Conservation (phyloP, 2,113 vertebrate species). For the Microcebus tavaratra region DNA sequence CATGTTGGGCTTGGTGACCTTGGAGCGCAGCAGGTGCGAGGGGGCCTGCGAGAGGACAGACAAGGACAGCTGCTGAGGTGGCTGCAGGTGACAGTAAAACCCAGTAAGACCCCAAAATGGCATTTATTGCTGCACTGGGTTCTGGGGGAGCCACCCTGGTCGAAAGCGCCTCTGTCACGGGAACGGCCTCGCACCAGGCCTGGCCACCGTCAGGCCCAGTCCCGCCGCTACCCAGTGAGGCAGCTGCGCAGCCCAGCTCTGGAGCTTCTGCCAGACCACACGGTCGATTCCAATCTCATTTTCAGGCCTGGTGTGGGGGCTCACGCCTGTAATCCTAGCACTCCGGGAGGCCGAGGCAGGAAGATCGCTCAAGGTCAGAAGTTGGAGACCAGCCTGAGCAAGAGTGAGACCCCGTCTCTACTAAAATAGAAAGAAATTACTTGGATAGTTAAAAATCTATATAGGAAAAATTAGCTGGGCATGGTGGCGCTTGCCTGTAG, state of each 20-base stretch:
- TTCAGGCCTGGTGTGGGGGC: rapidly evolving
- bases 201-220: rapidly evolving
- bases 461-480: too few relatives aligned
- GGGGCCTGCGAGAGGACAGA: constrained; percentile 85
- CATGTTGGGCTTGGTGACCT: constrained; percentile 89
- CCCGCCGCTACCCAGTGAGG: too few relatives aligned
- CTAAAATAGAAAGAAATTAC: too few relatives aligned
- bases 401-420: too few relatives aligned
- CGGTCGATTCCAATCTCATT: rapidly evolving
- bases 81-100: neutral
- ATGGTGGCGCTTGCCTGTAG: too few relatives aligned
- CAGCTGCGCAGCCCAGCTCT: too few relatives aligned
- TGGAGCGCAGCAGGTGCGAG: constrained; percentile 88
- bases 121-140: rapidly evolving
- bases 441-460: too few relatives aligned
- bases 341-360: too few relatives aligned
- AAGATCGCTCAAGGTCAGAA: too few relatives aligned
- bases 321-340: too few relatives aligned
- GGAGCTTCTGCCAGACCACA: neutral
- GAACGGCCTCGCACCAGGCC: too few relatives aligned
- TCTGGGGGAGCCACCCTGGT: neutral
- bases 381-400: too few relatives aligned
- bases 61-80: neutral
- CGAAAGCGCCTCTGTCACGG: rapidly evolving
- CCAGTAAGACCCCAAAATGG: rapidly evolving